These are phyloP conservation scores for Eupithecia tripunctaria DNA, from an alignment of 2,888 invertebrate genomes.

Conservation along the genomic window DNA sequence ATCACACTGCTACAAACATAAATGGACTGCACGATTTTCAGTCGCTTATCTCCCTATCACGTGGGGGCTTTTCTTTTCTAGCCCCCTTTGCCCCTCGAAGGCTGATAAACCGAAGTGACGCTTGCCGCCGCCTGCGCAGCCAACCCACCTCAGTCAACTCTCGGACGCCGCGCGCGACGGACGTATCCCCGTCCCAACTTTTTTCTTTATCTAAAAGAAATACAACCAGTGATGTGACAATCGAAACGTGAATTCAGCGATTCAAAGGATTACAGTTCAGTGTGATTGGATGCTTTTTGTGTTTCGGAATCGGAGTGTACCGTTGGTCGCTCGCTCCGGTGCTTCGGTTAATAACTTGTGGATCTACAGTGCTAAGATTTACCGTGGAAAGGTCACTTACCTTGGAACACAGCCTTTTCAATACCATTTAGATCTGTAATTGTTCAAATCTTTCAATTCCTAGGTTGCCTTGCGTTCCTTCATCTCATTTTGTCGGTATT, in stretches of 20 bases:
- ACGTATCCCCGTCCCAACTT: conserved; percentile 53
- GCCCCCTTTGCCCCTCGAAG: conserved; percentile 71
- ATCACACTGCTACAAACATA: conserved; percentile 30
- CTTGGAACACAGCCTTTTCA: conserved; percentile 57
- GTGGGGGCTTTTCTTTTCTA: conserved; percentile 74
- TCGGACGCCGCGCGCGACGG: conserved; percentile 57
- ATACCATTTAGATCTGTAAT: conserved; percentile 44
- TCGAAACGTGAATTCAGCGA: conserved; percentile 43
- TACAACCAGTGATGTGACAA: conserved; percentile 60
- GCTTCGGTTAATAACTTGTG: conserved; percentile 78
- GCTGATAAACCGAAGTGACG: conserved; percentile 78
- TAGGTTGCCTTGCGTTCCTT: conserved; percentile 40
- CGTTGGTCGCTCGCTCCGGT: conserved; percentile 78
- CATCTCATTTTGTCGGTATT: conserved; percentile 48
- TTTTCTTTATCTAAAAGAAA: conserved; percentile 40
- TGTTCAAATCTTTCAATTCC: conserved; percentile 40
- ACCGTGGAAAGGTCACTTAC: conserved; percentile 80
- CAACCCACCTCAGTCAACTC: conserved; percentile 72
- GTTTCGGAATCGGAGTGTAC: conserved; percentile 65
- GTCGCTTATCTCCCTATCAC: conserved; percentile 71
- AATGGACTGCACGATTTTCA: conserved; percentile 57
- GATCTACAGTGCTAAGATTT: conserved; percentile 79
- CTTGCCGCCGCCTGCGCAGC: conserved; percentile 77
- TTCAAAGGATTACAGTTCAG: conserved; percentile 47
- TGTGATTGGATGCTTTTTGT: conserved; percentile 48